Base-by-base conservation (phyloP, 2,113 vertebrate genomes). In the Physeter macrocephalus region DNA sequence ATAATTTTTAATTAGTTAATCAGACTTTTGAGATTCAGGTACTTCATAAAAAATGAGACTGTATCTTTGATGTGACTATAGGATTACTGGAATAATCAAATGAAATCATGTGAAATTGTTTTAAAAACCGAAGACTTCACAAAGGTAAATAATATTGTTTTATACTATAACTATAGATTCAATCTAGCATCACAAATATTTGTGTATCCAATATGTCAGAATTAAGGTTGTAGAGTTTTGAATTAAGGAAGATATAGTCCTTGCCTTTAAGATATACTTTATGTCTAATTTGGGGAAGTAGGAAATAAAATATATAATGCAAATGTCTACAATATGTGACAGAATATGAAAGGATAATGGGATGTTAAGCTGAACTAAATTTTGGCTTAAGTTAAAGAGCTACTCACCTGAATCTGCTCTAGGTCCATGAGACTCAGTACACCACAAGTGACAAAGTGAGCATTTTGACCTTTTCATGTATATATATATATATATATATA, bases 1-100 rank as follows among this genome's bases (percentile, higher is more conserved):
- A 69, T 90, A 77, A 57, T 41, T 87, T 92, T 89, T 49, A 93
- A 36, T 69, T 81, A 80, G 15, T 34, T 93, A 72, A 15, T 89
- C 88, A 49, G 6, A 93, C 34, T 93, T 85, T 21, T 93, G 75
- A 93, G 43, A 36, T 84, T 97, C 5, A 82, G 4, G 71, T 85
- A 64, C 43, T 94, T 95, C 94, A 34, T 46, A 75, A 85, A 93
- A 95, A 88, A 81, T 69, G 52, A 93, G 75, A 49, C 18, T 46
- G 4, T 83, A 12, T 78, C 23, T 96, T 90, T 72, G 34, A 52
- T 59, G 18, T 88, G 7, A 80, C 46, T 89, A 27, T 80, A 57
- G 18, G 54, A 41, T 69, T 67, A 11, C 64, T 69, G 41, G 49
- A 43, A 57, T 39, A 93, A 41, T 90, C 15, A 92, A 57, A 57